Base-by-base conservation (phyloP, 2,797 vertebrate genomes). In the Cuniculus paca region DNA sequence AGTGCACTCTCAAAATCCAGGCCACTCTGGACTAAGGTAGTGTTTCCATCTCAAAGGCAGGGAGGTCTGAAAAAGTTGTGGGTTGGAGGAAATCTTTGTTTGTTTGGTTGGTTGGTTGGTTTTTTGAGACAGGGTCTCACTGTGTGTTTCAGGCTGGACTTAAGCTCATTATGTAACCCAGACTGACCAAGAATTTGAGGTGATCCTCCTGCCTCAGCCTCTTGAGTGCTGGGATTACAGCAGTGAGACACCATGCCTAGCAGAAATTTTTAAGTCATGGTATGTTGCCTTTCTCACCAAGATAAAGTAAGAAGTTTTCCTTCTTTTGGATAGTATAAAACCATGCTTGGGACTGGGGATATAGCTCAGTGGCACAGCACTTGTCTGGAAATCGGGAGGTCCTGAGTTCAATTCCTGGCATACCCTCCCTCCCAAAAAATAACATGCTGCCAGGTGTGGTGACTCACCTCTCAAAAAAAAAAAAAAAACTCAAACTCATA, bases 301-400 rank as follows among this genome's bases (percentile, higher is more conserved):
- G 54, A 81, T 72, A 36, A 70, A 85, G 42, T 68, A 65, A 56
- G 45, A 90, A n/a, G 36, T 31, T 96, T 96, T 95, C 61, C 28
- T 94, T 95, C 68, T 84, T 92, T 89, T 65, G 78, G 10, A 60
- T 39, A 68, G 34, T 75, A 58, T 74, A 74, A 74, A 45, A 14
- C 10, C 2, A 42, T 74, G 70, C 70, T 39, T 14, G 63, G 63
- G 63, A 13, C 31, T 63, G 31, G 61, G 61, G 13, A 63, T 16
- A 63, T 34, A 63, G 31, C 31, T 63, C 26, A 34, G 31, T 14
- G 12, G 5, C 5, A 16, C 13, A 63, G 13, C 13, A 31, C 28
- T 11, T 26, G 9, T 14, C 31, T 63, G 31, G 61, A 5, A 63
- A 31, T 12, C 12, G 1, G 2, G 6, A 63, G 61, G 31, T 34